These are phyloP conservation scores for Zosterops lateralis DNA, from an alignment of 2,113 vertebrate genomes.

Conservation along the genomic window DNA sequence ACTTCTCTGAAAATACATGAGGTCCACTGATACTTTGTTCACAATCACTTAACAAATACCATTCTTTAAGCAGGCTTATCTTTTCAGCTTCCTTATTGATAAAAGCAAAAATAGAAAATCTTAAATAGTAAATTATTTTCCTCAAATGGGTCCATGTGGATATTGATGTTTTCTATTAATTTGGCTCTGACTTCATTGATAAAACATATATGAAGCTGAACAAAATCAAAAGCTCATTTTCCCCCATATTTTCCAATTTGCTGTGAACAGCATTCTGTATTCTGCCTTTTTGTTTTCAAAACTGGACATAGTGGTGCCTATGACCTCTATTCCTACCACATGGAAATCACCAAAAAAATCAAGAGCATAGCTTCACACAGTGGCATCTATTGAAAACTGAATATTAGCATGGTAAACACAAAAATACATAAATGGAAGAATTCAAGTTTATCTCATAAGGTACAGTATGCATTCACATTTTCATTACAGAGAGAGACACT, in stretches of 20 bases:
- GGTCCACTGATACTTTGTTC: conserved; percentile 47
- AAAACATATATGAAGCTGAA: conserved; percentile 1
- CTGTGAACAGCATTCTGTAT: conserved; percentile 9
- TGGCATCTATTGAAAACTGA: conserved; percentile 4
- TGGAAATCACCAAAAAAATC: not conserved
- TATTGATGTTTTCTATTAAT: not conserved
- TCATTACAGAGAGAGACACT: conserved; percentile 33
- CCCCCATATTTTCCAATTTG: not conserved
- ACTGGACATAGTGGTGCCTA: conserved; percentile 28
- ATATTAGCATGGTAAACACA: conserved; percentile 1
- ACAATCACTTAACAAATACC: conserved; percentile 56
- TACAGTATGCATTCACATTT: conserved; percentile 58
- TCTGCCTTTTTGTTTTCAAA: conserved; percentile 14
- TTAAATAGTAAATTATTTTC: conserved; percentile 29
- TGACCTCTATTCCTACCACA: conserved; percentile 14
- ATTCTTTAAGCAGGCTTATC: conserved; percentile 26
- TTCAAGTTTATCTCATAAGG: conserved; percentile 41
- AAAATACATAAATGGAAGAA: conserved; percentile 24
- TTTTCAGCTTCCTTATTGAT: conserved; percentile 41
- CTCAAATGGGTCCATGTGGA: not conserved
- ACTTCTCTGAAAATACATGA: conserved; percentile 51
- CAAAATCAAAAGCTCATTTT: not conserved
- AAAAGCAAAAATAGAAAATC: conserved; percentile 48
- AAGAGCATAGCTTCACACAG: conserved; percentile 15
- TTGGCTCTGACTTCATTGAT: conserved; percentile 21